phyloP scores from a whole-genome alignment of 2,888 invertebrate species.

The Eustalomyia histrio region DNA sequence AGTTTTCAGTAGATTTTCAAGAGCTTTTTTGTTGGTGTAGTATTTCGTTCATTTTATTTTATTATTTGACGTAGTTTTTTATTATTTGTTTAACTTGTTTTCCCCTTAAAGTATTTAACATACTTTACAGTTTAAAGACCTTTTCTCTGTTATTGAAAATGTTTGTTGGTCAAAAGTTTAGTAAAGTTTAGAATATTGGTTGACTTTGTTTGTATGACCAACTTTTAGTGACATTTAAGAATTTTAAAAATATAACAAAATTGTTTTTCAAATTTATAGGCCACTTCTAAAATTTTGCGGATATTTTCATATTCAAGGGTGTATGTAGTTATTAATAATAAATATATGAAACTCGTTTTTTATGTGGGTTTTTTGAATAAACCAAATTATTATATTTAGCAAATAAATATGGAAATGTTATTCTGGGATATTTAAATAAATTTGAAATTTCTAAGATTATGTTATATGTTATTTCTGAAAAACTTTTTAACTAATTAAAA shows the following conservation, averaged over 20 bases:
- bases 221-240: not conserved
- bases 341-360: too few species aligned
- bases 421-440: too few species aligned
- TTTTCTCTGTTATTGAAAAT: not conserved
- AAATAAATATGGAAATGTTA: too few species aligned
- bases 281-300: not conserved
- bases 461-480: too few species aligned
- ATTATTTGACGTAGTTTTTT: not conserved
- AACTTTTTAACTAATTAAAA: too few species aligned
- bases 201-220: not conserved
- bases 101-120: slow-evolving; percentile 5
- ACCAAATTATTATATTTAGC: too few species aligned
- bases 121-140: slow-evolving; percentile 44
- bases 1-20: too few species aligned
- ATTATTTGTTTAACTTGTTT: slow-evolving; percentile 22
- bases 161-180: not conserved
- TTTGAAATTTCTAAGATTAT: too few species aligned
- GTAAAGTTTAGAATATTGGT: not conserved
- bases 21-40: too few species aligned
- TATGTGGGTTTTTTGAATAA: too few species aligned
- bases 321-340: not conserved
- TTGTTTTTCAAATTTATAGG: not conserved
- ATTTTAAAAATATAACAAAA: not conserved
- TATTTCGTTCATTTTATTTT: not conserved
- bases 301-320: not conserved